Conservation (phyloP, 2,888 invertebrate species). For the Caprella mutica region DNA sequence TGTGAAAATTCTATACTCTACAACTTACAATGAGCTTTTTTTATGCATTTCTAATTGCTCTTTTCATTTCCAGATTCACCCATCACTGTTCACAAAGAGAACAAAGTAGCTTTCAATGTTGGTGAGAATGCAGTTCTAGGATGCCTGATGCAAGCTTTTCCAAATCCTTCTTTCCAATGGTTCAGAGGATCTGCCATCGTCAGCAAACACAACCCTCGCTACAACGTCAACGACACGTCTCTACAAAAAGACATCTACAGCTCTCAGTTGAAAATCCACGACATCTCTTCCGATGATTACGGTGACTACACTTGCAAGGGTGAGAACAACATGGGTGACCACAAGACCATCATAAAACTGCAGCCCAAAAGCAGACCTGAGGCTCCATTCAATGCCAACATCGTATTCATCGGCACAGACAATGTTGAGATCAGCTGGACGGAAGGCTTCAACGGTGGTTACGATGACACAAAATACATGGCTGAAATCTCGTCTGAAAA, state of each 20-base stretch:
- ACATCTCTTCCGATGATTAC: constrained; percentile 63
- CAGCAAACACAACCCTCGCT: constrained; percentile 60
- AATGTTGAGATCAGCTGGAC: constrained; percentile 74
- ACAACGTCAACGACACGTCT: constrained; percentile 17
- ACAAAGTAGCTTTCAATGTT: constrained; percentile 65
- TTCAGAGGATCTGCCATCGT: constrained; percentile 55
- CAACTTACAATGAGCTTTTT: not conserved
- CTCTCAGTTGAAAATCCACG: constrained; percentile 62
- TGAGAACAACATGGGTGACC: constrained; percentile 68
- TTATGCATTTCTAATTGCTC: not conserved
- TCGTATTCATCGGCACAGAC: constrained; percentile 62
- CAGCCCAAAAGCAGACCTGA: constrained; percentile 83
- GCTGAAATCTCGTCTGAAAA: constrained; percentile 39
- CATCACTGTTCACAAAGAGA: constrained; percentile 60
- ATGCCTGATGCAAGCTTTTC: constrained; percentile 81
- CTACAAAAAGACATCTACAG: constrained; percentile 32
- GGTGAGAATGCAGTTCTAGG: constrained; percentile 73
- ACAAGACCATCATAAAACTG: constrained; percentile 51
- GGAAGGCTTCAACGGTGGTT: constrained; percentile 79
- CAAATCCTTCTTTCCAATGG: constrained; percentile 88
- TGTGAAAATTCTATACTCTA: too few species aligned
- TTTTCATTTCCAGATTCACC: constrained; percentile 56
- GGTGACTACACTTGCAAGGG: constrained; percentile 84
- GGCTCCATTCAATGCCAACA: constrained; percentile 58
- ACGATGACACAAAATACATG: constrained; percentile 79